Base-by-base conservation (phyloP, 2,113 vertebrate genomes). In the Chlorocebus sabaeus region DNA sequence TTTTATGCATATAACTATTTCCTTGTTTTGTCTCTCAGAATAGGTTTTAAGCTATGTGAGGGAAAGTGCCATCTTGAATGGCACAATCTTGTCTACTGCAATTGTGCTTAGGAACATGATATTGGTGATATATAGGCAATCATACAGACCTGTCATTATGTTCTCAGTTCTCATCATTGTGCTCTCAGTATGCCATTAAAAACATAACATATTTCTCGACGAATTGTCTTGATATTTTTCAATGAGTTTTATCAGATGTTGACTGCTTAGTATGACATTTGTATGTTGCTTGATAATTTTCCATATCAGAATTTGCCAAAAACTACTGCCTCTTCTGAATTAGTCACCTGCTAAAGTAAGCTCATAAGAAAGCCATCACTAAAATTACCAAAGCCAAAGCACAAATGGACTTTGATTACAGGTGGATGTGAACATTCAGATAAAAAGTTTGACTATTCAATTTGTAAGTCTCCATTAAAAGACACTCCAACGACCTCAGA, bases 331-430 rank as follows among this genome's bases (percentile, higher is more conserved):
- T 27, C 6, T 70, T 57, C 30, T 52, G n/a, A 27, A 91, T 25
- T 30, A 80, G 48, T 52, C 20, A 52, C 27, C 16, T 94, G 25
- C 40, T 95, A 48, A 94, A 84, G 64, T 55, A 48, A 89, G 79
- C 22, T 83, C 3, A 22, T 76, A 87, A 95, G 93, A 89, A 94
- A 95, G 25, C 18, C n/a, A 97, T 96, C 48, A 68, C 52, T 94
- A 87, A 92, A 95, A 87, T 80, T 27, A 84, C 78, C 57, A 83
- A 95, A 38, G 64, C 43, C 64, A 88, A 86, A 93, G 80, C 25
- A 97, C 80, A 97, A 95, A 95, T 89, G 68, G 78, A 67, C 45
- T 88, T 68, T 96, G 79, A 95, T 96, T 93, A 84, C 43, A 93
- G 48, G 57, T 78, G 64, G 27, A 84, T 64, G 48, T 52, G 81